phyloP scores from a whole-genome alignment of 1,140 invertebrate species.

The Chymomyza costata region DNA sequence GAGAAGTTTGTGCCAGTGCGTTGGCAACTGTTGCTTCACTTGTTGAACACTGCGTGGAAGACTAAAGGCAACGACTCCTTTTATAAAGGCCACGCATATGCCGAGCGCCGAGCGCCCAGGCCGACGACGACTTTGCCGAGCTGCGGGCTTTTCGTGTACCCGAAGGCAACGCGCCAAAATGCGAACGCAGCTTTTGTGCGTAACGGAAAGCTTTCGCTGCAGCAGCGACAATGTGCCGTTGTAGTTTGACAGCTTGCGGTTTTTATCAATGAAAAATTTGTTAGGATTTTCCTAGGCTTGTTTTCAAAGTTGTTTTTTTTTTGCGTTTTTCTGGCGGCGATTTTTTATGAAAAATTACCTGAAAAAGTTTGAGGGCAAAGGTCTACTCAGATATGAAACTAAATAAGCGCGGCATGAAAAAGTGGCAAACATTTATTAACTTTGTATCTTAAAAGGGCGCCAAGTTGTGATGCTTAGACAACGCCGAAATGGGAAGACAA shows the following conservation, averaged over 20 bases:
- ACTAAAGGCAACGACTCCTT: conserved; percentile 52
- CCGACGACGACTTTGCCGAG: conserved; percentile 4
- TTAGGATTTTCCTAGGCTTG: background rate
- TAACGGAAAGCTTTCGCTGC: conserved; percentile 46
- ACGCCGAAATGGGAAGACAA: conserved; percentile 26
- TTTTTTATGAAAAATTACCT: too few relatives aligned
- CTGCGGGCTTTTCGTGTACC: conserved; percentile 8
- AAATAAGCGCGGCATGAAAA: too few relatives aligned
- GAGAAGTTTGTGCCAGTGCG: background rate
- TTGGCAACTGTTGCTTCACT: conserved; percentile 65
- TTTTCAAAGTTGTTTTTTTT: too few relatives aligned
- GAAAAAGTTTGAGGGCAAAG: too few relatives aligned
- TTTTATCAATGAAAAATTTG: conserved; percentile 67
- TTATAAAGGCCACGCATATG: conserved; percentile 51
- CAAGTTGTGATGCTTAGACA: too few relatives aligned
- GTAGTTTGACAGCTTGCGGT: conserved; percentile 5
- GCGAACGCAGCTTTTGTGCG: conserved; percentile 18
- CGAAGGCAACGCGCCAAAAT: conserved; percentile 26
- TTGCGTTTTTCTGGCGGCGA: too few relatives aligned
- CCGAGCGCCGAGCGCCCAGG: conserved; percentile 9
- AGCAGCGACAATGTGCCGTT: background rate
- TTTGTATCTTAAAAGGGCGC: too few relatives aligned
- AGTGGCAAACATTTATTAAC: too few relatives aligned
- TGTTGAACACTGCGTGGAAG: conserved; percentile 67
- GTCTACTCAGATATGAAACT: too few relatives aligned